A percentile compares a stretch with the other conserved stretches of the same genome.
phyloP scores from a whole-genome alignment of 1,140 invertebrate genomes.

The Drosophila sp. region DNA sequence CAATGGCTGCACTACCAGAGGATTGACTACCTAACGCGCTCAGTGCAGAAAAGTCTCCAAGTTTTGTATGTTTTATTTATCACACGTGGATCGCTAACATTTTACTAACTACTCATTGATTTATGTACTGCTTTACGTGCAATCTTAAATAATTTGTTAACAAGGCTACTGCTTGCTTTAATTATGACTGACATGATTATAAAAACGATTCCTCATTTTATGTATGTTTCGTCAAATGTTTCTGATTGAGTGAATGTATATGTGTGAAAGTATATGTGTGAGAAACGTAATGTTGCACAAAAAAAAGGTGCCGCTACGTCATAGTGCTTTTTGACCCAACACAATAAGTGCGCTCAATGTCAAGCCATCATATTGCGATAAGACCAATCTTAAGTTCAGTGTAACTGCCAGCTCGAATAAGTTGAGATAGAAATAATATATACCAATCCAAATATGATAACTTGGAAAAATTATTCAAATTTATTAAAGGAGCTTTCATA shows the following conservation, averaged over 20 bases:
- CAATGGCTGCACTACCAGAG: no score
- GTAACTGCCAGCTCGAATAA: conserved; percentile 61
- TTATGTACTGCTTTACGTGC: no score
- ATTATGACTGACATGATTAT: conserved; percentile 2
- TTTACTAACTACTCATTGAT: no score
- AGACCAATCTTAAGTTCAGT: conserved; percentile 74
- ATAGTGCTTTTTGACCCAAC: conserved; percentile 65
- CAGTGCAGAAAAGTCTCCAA: no score
- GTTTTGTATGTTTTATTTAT: no score
- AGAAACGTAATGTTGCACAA: conserved; percentile 17
- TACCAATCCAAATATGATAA: conserved; percentile 14
- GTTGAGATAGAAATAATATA: conserved; percentile 8
- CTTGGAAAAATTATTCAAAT: conserved; percentile 3
- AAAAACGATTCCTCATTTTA: neutral
- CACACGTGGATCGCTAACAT: no score
- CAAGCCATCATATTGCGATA: conserved; percentile 75
- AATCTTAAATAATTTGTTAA: conserved; percentile 80
- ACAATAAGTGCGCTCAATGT: conserved; percentile 55
- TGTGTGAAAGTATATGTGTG: conserved; percentile 46
- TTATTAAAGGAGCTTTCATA: conserved; percentile 2
- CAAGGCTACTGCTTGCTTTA: conserved; percentile 30
- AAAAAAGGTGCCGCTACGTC: conserved; percentile 20
- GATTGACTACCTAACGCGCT: no score
- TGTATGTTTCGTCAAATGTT: conserved; percentile 1
- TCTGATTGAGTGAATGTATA: no score